Evolutionary conservation across 30 jellyfish, hydroid and myxozoan species (phyloP), one percentile per base, ranked within the genome.

Genomic region (Calvadosia cruxmelitensis): DNA sequence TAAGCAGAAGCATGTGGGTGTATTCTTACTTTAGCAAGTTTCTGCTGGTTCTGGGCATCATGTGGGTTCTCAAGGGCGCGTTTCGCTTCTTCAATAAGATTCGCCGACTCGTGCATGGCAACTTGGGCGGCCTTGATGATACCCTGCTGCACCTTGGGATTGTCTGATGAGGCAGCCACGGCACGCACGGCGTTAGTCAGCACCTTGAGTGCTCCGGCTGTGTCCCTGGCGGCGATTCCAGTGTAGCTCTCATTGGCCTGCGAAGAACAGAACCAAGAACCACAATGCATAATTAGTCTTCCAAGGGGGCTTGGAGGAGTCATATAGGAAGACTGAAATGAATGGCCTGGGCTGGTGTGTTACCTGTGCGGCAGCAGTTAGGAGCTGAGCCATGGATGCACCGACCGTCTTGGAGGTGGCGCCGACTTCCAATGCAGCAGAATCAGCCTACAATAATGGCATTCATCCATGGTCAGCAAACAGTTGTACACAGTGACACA

Each of bases 181-280:
- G 94, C 97, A 62, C 88, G 97, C 24, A 87, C 93, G 30, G 97
- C 94, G 63, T 81, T 81, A 1, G 94, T 64, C 1, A 87, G 83
- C 2, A 80, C 81, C 68, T 76, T 87, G 72, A 87, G 64, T 3
- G 97, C 97, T 34, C 93, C 75, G 36, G 97, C 97, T 2, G 97
- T 87, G 83, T 87, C 97, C 63, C 97, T 94, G 2, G 97, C 97
- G 2, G 97, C 97, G 71, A 87, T 87, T 10, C 97, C 97, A 31
- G 97, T 87, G 78, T 87, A 87, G 49, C 97, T 87, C 57, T 87
- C 97, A 66, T 87, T 87, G 71, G 94, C 97, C 86, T 87, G 93
- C 10, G 10, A 5, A 5, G 57, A 42, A 20, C n/a, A n/a, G n/a
- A n/a, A n/a, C n/a, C n/a, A n/a, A n/a, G n/a, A n/a, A n/a, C n/a